Percentiles rank a stretch among this genome's conserved stretches.
Conservation (phyloP, 2,113 vertebrate genomes). For the Sinocyclocheilus anshuiensis region DNA sequence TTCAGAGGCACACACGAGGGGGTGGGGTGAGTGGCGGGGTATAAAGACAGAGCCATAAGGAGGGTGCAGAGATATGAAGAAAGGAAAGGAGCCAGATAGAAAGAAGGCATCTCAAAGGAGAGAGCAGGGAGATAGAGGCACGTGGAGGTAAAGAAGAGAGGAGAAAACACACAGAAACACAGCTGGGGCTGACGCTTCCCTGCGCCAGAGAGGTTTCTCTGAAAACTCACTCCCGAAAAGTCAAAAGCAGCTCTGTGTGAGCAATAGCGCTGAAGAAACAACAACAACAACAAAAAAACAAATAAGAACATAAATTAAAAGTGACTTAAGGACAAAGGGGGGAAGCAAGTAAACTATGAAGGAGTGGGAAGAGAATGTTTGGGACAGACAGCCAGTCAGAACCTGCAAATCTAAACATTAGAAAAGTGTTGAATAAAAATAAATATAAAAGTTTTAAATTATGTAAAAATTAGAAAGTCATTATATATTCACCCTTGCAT, state of each 20-base stretch:
- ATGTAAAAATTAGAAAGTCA: background rate
- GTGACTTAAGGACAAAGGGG: constrained; percentile 2
- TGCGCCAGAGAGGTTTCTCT: constrained; percentile 45
- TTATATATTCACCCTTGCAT: background rate
- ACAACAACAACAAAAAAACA: constrained; percentile 32
- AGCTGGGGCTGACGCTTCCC: constrained; percentile 52
- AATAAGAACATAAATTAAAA: constrained; percentile 56
- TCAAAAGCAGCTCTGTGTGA: constrained; percentile 43
- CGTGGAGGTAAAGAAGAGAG: constrained; percentile 27
- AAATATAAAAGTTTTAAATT: background rate
- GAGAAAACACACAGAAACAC: constrained; percentile 30
- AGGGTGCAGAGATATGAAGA: constrained; percentile 36
- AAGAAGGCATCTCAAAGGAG: constrained; percentile 38
- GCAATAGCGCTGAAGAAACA: constrained; percentile 41
- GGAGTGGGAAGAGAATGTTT: constrained; percentile 35
- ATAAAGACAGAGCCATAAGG: constrained; percentile 30
- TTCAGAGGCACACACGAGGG: constrained; percentile 38
- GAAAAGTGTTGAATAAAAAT: background rate
- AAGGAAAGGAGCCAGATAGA: constrained; percentile 36
- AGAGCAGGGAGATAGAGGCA: constrained; percentile 9
- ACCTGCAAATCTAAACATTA: constrained; percentile 14
- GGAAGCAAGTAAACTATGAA: background rate
- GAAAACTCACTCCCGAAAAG: constrained; percentile 39
- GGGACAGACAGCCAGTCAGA: constrained; percentile 22
- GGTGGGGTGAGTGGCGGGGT: constrained; percentile 45